phyloP scores from a whole-genome alignment of 2,797 vertebrate genomes.

The Brachyrhaphis roseni region DNA sequence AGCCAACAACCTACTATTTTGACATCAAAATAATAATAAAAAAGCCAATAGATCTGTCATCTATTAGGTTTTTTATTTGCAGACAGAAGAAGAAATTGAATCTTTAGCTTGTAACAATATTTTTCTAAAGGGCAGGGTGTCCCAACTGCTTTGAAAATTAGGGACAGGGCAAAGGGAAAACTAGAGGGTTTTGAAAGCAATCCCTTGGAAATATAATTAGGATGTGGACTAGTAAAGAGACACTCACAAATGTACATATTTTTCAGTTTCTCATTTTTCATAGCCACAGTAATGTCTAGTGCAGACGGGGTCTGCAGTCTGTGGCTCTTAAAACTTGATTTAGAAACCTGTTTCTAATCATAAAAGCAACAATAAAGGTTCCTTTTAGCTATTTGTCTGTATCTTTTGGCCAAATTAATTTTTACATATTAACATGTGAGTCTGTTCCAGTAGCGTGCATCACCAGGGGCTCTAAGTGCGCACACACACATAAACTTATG shows the following conservation, averaged over 20 bases:
- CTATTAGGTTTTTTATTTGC: neutral
- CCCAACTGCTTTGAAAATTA: neutral
- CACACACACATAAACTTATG: no score
- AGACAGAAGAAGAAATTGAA: neutral
- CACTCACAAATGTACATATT: neutral
- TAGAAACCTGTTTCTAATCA: neutral
- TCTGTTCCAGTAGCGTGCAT: neutral
- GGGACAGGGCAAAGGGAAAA: neutral
- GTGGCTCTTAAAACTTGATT: neutral
- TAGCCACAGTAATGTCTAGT: neutral
- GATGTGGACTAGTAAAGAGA: neutral
- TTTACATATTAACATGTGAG: neutral
- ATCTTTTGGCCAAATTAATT: neutral
- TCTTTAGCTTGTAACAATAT: neutral
- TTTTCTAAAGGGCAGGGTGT: neutral
- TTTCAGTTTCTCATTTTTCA: neutral
- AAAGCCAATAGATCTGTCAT: neutral
- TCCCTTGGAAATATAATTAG: neutral
- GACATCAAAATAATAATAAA: neutral
- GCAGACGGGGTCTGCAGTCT: neutral
- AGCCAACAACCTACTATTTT: neutral
- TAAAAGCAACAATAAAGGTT: neutral
- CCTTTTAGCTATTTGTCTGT: neutral
- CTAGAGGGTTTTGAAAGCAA: neutral
- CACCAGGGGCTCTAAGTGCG: neutral